Conservation (phyloP, 2,797 vertebrate genomes). For the Carcharodon carcharias region DNA sequence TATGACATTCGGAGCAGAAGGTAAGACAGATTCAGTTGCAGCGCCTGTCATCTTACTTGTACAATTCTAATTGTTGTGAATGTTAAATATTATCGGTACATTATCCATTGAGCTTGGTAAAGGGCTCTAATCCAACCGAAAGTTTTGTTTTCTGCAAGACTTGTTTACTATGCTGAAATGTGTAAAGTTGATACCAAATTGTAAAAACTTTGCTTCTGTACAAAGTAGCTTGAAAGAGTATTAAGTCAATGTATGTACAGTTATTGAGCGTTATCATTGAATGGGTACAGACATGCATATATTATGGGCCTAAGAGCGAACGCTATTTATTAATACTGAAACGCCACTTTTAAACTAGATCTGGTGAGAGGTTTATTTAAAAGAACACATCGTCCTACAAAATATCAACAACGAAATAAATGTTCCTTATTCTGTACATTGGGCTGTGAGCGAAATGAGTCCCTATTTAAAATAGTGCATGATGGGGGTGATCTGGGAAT, state of each 20-base stretch:
- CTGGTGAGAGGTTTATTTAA: background rate
- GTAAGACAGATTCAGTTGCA: background rate
- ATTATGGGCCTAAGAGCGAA: background rate
- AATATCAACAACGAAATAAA: too few relatives aligned
- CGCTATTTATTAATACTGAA: background rate
- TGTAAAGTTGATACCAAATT: background rate
- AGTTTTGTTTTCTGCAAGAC: background rate
- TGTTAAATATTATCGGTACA: background rate
- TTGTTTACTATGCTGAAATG: background rate
- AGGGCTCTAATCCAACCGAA: background rate
- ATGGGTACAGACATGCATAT: background rate
- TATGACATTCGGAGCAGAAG: background rate
- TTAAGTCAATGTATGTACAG: background rate
- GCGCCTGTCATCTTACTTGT: background rate
- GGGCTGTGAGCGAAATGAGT: background rate
- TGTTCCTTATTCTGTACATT: background rate
- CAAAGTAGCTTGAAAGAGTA: too few relatives aligned
- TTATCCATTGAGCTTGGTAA: background rate
- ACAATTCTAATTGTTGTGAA: background rate
- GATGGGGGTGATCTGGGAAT: background rate
- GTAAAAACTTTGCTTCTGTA: background rate
- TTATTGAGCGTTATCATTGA: background rate
- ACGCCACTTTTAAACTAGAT: background rate
- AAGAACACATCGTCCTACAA: background rate
- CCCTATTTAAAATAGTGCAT: background rate